Conservation (phyloP, 1,140 invertebrate species). For the Bombus waltoni region DNA sequence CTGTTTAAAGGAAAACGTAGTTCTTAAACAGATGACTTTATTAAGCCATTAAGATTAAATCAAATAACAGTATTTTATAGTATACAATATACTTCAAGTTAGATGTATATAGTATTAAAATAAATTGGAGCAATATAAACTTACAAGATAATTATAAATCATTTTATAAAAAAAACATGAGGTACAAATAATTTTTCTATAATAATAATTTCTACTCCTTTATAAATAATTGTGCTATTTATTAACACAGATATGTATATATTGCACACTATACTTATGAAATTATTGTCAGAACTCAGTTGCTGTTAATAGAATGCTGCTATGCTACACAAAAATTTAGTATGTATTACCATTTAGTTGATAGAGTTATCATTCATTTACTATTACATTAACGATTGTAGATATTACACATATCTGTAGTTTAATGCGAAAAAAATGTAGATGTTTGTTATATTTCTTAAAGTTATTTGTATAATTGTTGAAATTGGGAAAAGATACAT, state of each 20-base stretch:
- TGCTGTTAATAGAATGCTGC: not conserved
- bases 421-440: slow-evolving; percentile 1
- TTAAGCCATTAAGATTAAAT: slow-evolving; percentile 5
- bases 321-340: slow-evolving; percentile 20
- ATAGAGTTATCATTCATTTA: slow-evolving; percentile 1
- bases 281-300: slow-evolving; percentile 26
- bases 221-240: slow-evolving; percentile 27
- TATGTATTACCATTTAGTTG: slow-evolving; percentile 18
- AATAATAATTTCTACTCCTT: not conserved
- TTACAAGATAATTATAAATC: not conserved
- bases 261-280: slow-evolving; percentile 23
- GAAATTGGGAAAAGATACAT: not conserved
- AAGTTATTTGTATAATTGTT: not conserved
- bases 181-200: slow-evolving; percentile 7
- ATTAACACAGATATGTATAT: slow-evolving; percentile 3
- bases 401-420: not conserved
- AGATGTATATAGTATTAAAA: slow-evolving; percentile 44
- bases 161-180: slow-evolving; percentile 9
- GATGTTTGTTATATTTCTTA: slow-evolving; percentile 1
- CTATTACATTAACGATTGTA: not conserved
- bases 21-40: no score
- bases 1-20: not conserved
- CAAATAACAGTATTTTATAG: slow-evolving; percentile 11
- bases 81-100: slow-evolving; percentile 16
- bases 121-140: not conserved